Base-by-base conservation (phyloP, 2,113 vertebrate species). In the Actenoides hombroni region DNA sequence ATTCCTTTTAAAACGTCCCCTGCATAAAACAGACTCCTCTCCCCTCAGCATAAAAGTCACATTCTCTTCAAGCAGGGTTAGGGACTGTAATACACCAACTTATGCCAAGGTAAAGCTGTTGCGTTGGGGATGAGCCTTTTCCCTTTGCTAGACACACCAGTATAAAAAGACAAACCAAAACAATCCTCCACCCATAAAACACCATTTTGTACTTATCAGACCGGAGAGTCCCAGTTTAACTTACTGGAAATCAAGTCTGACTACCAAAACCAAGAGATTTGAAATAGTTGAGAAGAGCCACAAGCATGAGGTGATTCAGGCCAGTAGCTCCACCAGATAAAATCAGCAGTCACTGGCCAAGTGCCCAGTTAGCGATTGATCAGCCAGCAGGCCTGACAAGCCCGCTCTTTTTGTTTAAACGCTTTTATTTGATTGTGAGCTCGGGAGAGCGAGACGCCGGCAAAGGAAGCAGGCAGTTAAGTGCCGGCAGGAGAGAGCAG, bases 301-400 rank as follows among this genome's bases (percentile, higher is more conserved):
- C 16, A 49, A 16, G 35, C 2, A 0, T 10, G n/a, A 57, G 29
- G 59, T 2, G n/a, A 39, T 7, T 15, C 18, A 40, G 84, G 31
- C 19, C 65, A 24, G 67, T 1, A 44, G 39, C 39, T 79, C 54
- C 6, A 14, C 37, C 59, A 40, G 40, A 11, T 24, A 25, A 60
- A 0, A 9, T 16, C 59, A 42, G 71, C 31, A 35, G 25, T 2
- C 33, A 5, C 73, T 29, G 83, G 48, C 59, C 60, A 12, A 53
- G 26, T 0, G 8, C 67, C 64, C 2, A 0, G 29, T 4, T 5
- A 63, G 31, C 13, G 3, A 29, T 7, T 3, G 17, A 70, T 57
- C 48, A 6, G 37, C 26, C 2, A 1, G 31, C 5, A 46, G 76
- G n/a, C 44, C 67, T 0, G 0, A 24, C 4, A 17, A 63, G n/a